These are phyloP conservation scores for Megaleporinus macrocephalus DNA, from an alignment of 2,113 vertebrate genomes.

Conservation along the genomic window DNA sequence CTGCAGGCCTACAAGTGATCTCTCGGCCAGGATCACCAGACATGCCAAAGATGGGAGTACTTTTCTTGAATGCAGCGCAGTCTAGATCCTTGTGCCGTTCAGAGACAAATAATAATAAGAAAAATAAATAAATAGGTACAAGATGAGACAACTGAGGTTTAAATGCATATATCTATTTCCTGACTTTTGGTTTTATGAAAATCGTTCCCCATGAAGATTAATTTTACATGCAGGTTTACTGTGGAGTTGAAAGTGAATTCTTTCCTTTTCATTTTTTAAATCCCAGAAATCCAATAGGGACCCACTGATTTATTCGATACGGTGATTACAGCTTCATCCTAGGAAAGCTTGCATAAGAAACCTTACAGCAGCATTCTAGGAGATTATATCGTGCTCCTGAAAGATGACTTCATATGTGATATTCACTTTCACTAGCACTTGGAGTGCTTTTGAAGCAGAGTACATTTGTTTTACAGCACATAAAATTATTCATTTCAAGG, in stretches of 20 bases:
- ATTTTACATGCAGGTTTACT: slow-evolving; percentile 1
- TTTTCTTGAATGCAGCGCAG: background rate
- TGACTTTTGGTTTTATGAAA: slow-evolving; percentile 11
- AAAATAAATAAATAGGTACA: background rate
- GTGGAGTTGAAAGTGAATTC: slow-evolving; percentile 26
- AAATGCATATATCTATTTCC: background rate
- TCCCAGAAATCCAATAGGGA: background rate
- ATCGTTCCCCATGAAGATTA: slow-evolving; percentile 1
- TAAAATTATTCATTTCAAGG: background rate
- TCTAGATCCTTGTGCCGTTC: background rate
- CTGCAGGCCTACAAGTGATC: background rate
- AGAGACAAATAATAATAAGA: background rate
- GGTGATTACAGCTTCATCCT: background rate
- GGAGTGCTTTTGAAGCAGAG: background rate
- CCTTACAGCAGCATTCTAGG: background rate
- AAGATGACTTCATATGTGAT: background rate
- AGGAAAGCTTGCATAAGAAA: background rate
- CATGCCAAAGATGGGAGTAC: background rate
- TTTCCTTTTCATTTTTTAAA: background rate
- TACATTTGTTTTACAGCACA: background rate
- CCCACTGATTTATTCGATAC: background rate
- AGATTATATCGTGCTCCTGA: slow-evolving; percentile 1
- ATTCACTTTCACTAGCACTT: background rate
- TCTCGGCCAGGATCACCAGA: background rate
- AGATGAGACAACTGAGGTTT: slow-evolving; percentile 5